Evolutionary conservation across 2,797 vertebrate genomes (phyloP), one percentile per base, ranked within the genome.

Genomic region (Trachops cirrhosus): DNA sequence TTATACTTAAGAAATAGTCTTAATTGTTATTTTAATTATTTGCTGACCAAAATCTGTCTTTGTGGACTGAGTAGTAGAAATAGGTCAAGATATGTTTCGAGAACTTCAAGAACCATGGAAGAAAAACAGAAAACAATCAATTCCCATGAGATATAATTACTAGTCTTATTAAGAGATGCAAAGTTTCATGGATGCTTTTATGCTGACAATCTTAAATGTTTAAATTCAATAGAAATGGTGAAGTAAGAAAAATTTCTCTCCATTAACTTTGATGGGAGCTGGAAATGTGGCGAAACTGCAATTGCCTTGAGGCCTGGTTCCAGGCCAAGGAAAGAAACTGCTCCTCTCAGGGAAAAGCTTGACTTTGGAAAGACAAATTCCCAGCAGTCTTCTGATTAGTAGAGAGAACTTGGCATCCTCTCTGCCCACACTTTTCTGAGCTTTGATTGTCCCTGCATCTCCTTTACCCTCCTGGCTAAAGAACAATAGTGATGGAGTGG

Each of bases 271-370:
- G 41, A 57, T 86, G 46, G 50, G 54, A 86, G 4, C 37, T 73
- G 78, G 21, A 39, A 64, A 37, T 73, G 85, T 71, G 59, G 29
- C 11, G 70, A 88, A 75, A 74, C 48, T 24, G 21, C 19, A 0
- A 2, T 88, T 97, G 85, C 94, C 79, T 89, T 14, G 52, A 62
- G 90, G 62, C 41, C 67, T 94, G 67, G 41, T 75, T 90, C 94
- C 32, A 6, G 29, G 64, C 62, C 80, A 88, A 88, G 10, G 44
- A 77, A 46, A 86, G 26, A 90, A 41, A 93, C 12, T 62, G 70
- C 48, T 87, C 57, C 10, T 68, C 70, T 78, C 70, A 82, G 75
- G 70, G 34, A 93, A 79, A 78, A 75, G 15, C 84, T 8, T 32
- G 54, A n/a, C 18, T 70, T 92, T 83, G 71, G 39, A 85, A 46